Base-by-base conservation (phyloP, 2,888 invertebrate genomes). In the Meganola albula region DNA sequence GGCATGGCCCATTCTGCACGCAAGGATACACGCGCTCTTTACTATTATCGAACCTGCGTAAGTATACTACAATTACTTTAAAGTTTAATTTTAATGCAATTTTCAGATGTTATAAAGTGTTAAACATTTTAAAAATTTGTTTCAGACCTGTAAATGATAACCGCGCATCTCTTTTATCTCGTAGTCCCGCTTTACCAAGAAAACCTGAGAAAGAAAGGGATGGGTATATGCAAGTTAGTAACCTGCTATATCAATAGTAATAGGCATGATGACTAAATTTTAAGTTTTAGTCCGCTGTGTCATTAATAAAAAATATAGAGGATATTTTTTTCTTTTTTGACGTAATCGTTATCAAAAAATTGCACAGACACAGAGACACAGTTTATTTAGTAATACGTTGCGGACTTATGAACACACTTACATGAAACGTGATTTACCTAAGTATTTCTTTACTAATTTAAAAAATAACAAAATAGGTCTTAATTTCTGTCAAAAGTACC, bases 1-100 rank as follows among this genome's bases (percentile, higher is more conserved):
- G 63, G 95, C 98, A 2, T 99, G 99, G 99, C 97, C 98, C 0
- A 93, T 97, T 36, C 92, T 97, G 12, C 98, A 95, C 82, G 92
- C 94, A 0, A 89, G 99, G 50, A 91, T 99, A 31, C 96, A 95
- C 56, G 93, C 96, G 0, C 88, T 99, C 2, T 98, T 94, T 74
- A 92, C 94, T 22, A 95, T 97, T 34, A 94, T 99, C 9, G 99
- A 99, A 85, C 98, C 96, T 4, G 93, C 94, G 94, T 95, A 74
- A 90, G 92, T 87, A 43, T 4, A 10, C 4, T 4, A 16, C 4
- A 16, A 16, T n/a, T 5, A 16, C 16, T 16, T 16, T 16, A 5
- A 5, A 16, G 4, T 16, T 16, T 16, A 16, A 5, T 16, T 16
- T n/a, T n/a, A n/a, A n/a, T n/a, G n/a, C n/a, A n/a, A 16, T 16